phyloP scores from a whole-genome alignment of 2,888 invertebrate genomes.

The Eupithecia subumbrata region DNA sequence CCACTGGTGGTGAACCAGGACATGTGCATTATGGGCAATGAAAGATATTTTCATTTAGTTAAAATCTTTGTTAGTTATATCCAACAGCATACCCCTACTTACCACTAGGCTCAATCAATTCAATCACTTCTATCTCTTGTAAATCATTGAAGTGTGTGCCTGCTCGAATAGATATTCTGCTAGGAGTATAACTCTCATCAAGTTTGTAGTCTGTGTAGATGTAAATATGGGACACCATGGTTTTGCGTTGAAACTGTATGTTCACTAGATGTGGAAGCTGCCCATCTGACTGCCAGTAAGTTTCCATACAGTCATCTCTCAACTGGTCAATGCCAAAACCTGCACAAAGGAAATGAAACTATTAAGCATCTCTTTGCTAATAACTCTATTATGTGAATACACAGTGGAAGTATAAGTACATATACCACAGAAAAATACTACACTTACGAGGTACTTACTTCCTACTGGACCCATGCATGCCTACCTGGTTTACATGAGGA shows the following conservation, averaged over 20 bases:
- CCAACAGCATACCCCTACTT: conserved; percentile 51
- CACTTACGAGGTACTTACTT: background rate
- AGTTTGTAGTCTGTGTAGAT: conserved; percentile 99
- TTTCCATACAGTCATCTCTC: conserved; percentile 97
- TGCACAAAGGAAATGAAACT: conserved; percentile 55
- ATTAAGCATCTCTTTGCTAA: too few species aligned
- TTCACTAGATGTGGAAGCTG: conserved; percentile 99
- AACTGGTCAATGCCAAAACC: conserved; percentile 99
- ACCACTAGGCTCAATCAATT: conserved; percentile 95
- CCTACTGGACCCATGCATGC: background rate
- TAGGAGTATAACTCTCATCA: conserved; percentile 99
- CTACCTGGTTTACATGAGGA: conserved; percentile 98
- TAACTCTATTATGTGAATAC: background rate
- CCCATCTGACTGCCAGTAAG: conserved; percentile 99
- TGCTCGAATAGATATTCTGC: conserved; percentile 95
- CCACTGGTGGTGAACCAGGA: background rate
- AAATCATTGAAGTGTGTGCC: conserved; percentile 98
- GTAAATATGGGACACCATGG: conserved; percentile 96
- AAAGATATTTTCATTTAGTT: background rate
- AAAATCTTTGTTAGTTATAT: background rate
- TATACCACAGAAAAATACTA: too few species aligned
- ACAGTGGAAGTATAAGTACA: background rate
- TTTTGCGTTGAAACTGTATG: conserved; percentile 97
- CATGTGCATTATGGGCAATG: background rate
- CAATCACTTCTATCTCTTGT: conserved; percentile 97